Evolutionary conservation across 92 coral and sea anemone species (phyloP), one percentile per base, ranked within the genome.

Genomic region (Parazoanthus swiftii): DNA sequence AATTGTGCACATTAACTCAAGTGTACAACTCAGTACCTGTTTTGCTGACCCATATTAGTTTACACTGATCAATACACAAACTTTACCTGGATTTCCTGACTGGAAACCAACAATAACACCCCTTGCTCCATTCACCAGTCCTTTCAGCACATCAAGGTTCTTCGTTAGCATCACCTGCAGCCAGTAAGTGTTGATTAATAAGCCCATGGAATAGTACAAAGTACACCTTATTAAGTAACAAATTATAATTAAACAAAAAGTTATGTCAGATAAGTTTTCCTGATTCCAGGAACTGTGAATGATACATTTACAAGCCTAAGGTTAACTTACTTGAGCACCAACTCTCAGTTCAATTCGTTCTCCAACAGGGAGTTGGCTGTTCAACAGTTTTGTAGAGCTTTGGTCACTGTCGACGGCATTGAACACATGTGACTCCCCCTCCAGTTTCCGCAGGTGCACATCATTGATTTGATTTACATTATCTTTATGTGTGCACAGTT

Each of bases 51-150:
- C 33, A 29, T 13, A 14, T 54, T 54, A 54, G 14, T 29, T 29
- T 29, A 29, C 33, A 54, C 59, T 54, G 18, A 11, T 54, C 20
- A 51, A 51, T 10, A 39, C 42, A 54, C 14, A 4, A 65, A 9
- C 18, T 89, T 15, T 88, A 92, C 99, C 95, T 80, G 92, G 82
- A 89, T 92, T 92, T 89, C 99, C 98, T n/a, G 94, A 58, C 25
- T 94, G 94, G 81, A 95, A 97, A 6, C 86, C 89, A 89, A 85
- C 89, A 36, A 97, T 88, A 29, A 97, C 89, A 18, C 99, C 99
- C 18, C 99, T 94, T 63, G 99, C 99, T 46, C 99, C 99, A 89
- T 97, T 97, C 2, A 97, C 99, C 16, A 97, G 93, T 73, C 99
- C 98, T 88, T 94, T 92, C 38, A 92, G 83, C 44, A 97, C 97